These are phyloP conservation scores for Neolamprologus modestus DNA, from an alignment of 2,113 vertebrate species.

Conservation along the genomic window DNA sequence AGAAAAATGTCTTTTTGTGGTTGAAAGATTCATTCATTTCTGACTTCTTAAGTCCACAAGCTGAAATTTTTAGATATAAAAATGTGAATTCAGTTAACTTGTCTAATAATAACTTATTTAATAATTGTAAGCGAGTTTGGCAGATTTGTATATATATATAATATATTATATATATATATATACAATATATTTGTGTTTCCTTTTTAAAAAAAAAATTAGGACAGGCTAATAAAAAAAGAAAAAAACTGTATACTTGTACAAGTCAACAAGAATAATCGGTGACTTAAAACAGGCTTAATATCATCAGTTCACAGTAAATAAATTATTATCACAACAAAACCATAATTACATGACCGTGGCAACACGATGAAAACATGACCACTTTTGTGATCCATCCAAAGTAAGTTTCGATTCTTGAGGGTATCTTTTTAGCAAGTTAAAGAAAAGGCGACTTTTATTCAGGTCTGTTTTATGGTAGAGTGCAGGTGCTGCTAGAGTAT, in stretches of 20 bases:
- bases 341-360: neutral
- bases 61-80: neutral
- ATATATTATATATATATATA: no score
- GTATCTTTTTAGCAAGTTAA: neutral
- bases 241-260: neutral
- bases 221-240: neutral
- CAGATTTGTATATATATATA: no score
- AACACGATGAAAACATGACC: conserved; percentile 11
- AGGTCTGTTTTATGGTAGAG: neutral
- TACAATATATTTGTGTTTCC: no score
- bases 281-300: neutral
- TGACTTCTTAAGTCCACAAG: neutral
- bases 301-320: neutral
- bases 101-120: neutral
- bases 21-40: neutral
- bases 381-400: conserved; percentile 1
- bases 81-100: neutral
- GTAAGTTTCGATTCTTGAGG: neutral
- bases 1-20: neutral
- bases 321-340: neutral
- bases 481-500: neutral
- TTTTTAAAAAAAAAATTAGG: neutral
- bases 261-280: neutral
- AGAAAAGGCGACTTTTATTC: neutral
- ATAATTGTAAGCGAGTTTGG: no score